Evolutionary conservation across 2,888 invertebrate species (phyloP).

Genomic region (Pterobdella sp.): DNA sequence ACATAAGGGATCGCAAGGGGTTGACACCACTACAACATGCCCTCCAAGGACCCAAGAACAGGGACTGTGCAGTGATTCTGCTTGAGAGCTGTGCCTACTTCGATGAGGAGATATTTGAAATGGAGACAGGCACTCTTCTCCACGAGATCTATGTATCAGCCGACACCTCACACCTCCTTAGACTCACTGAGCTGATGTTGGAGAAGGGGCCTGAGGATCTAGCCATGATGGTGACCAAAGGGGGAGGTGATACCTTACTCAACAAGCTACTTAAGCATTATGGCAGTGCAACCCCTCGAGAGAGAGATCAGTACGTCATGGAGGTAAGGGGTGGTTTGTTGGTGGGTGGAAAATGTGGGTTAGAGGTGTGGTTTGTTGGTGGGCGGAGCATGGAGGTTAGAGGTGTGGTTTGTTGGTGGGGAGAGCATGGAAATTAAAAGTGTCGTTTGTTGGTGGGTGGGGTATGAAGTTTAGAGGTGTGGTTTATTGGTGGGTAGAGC

Average conservation of each 20-base stretch:
- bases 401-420: constrained; percentile 26
- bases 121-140: constrained; percentile 35
- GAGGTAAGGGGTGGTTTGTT: constrained; percentile 27
- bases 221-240: constrained; percentile 49
- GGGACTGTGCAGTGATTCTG: constrained; percentile 37
- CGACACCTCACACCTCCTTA: constrained; percentile 34
- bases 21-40: constrained; percentile 38
- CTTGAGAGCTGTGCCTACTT: constrained; percentile 36
- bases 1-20: constrained; percentile 36
- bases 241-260: constrained; percentile 66
- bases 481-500: neutral
- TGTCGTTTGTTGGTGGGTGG: neutral
- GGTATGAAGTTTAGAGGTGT: neutral
- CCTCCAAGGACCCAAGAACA: constrained; percentile 34
- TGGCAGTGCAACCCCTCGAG: constrained; percentile 37
- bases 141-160: constrained; percentile 38
- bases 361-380: neutral
- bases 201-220: constrained; percentile 37
- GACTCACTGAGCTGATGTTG: constrained; percentile 37
- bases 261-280: constrained; percentile 57
- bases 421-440: constrained; percentile 36
- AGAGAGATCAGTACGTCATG: constrained; percentile 37
- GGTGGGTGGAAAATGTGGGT: constrained; percentile 37
- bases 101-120: constrained; percentile 36
- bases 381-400: neutral